These are phyloP conservation scores for Simalia tracyae DNA, from an alignment of 2,797 vertebrate species.

Conservation along the genomic window DNA sequence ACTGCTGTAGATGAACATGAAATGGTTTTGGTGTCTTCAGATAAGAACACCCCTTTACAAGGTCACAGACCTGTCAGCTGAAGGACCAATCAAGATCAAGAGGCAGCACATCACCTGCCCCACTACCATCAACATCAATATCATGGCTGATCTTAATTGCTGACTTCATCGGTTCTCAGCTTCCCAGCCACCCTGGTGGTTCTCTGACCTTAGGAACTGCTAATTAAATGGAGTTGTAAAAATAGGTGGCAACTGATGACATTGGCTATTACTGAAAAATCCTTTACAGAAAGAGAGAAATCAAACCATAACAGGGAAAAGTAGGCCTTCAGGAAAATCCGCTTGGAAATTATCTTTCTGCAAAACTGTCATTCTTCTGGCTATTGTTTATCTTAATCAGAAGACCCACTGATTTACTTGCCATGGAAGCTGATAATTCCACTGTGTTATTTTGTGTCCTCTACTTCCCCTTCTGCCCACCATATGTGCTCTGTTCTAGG, in stretches of 20 bases:
- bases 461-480: neutral
- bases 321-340: constrained; percentile 10
- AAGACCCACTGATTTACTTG: neutral
- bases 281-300: constrained; percentile 25
- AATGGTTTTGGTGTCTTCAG: neutral
- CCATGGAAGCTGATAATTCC: neutral
- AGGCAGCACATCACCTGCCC: constrained; percentile 37
- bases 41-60: neutral
- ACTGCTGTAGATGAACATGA: neutral
- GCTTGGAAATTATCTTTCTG: neutral
- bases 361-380: neutral
- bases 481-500: neutral
- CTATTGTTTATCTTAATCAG: neutral
- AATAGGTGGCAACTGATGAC: constrained; percentile 13
- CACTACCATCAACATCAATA: constrained; percentile 20
- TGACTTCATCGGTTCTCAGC: constrained; percentile 16
- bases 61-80: neutral
- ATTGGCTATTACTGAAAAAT: constrained; percentile 36
- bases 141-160: constrained; percentile 16
- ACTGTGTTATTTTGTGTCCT: neutral
- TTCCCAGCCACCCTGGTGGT: constrained; percentile 23
- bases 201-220: constrained; percentile 27
- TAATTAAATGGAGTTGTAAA: constrained; percentile 38
- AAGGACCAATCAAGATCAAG: constrained; percentile 17
- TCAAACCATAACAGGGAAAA: constrained; percentile 13